phyloP scores from a whole-genome alignment of 1,140 invertebrate genomes.

The Epicauta chinensis region DNA sequence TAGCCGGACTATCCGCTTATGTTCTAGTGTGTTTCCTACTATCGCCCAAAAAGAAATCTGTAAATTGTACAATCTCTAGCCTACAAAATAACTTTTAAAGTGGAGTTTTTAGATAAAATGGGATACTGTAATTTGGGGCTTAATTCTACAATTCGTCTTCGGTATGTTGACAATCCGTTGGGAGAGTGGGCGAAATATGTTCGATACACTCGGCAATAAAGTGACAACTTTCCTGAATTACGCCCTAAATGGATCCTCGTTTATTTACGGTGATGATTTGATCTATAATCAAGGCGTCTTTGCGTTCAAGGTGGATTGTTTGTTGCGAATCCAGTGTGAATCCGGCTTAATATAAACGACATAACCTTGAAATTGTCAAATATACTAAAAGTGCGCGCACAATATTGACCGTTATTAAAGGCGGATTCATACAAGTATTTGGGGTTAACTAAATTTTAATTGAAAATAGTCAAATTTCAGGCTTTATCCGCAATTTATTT shows the following conservation, averaged over 20 bases:
- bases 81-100: too few relatives aligned
- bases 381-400: neutral
- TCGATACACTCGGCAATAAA: constrained; percentile 76
- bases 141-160: constrained; percentile 79
- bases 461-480: too few relatives aligned
- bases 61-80: too few relatives aligned
- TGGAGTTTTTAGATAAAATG: constrained; percentile 65
- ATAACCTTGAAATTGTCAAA: neutral
- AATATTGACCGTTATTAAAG: neutral
- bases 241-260: constrained; percentile 68
- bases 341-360: neutral
- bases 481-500: constrained; percentile 83
- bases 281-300: constrained; percentile 57
- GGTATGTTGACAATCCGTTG: constrained; percentile 83
- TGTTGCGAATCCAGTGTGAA: neutral
- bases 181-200: constrained; percentile 65
- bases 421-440: neutral
- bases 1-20: constrained; percentile 55
- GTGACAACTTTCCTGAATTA: constrained; percentile 74
- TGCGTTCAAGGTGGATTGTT: constrained; percentile 65
- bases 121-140: constrained; percentile 71
- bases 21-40: constrained; percentile 51
- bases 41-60: constrained; percentile 55
- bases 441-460: neutral
- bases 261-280: constrained; percentile 75